These are phyloP conservation scores for Pantelozetes paolii DNA, from an alignment of 2,888 invertebrate species.

Conservation along the genomic window DNA sequence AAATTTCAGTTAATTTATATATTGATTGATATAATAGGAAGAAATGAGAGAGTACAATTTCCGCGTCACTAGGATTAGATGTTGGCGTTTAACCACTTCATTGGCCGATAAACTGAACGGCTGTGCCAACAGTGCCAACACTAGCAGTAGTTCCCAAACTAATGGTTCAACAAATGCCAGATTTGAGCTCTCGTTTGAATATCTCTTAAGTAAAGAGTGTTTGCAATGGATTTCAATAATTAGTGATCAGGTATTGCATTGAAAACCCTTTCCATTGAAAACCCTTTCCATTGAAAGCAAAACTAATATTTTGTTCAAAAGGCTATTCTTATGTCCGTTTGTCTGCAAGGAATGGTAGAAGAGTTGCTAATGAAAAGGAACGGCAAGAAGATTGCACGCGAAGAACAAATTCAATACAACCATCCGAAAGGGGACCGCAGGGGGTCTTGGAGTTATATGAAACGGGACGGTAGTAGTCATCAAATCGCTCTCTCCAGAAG, in stretches of 20 bases:
- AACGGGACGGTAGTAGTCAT: constrained; percentile 65
- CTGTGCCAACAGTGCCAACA: constrained; percentile 39
- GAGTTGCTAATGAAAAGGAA: constrained; percentile 63
- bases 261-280: background rate
- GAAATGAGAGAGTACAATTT: constrained; percentile 75
- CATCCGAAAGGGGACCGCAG: constrained; percentile 51
- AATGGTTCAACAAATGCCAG: constrained; percentile 52
- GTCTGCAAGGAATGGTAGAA: constrained; percentile 88
- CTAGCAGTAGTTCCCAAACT: constrained; percentile 25
- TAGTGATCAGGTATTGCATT: constrained; percentile 63
- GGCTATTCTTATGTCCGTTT: constrained; percentile 91
- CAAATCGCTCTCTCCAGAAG: constrained; percentile 48
- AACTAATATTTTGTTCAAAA: constrained; percentile 47
- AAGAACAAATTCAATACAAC: constrained; percentile 30
- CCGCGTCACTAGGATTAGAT: constrained; percentile 91
- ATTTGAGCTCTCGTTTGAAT: constrained; percentile 88
- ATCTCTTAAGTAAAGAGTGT: constrained; percentile 82
- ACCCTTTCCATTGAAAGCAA: background rate
- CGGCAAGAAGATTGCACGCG: constrained; percentile 49
- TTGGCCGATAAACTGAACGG: constrained; percentile 48
- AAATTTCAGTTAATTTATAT: background rate
- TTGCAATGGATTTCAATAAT: constrained; percentile 88
- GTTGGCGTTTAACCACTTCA: constrained; percentile 87
- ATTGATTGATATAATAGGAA: constrained; percentile 8
- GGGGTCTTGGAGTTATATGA: constrained; percentile 66